These are phyloP conservation scores for Peromyscus californicus DNA, from an alignment of 2,113 vertebrate species.

Conservation along the genomic window DNA sequence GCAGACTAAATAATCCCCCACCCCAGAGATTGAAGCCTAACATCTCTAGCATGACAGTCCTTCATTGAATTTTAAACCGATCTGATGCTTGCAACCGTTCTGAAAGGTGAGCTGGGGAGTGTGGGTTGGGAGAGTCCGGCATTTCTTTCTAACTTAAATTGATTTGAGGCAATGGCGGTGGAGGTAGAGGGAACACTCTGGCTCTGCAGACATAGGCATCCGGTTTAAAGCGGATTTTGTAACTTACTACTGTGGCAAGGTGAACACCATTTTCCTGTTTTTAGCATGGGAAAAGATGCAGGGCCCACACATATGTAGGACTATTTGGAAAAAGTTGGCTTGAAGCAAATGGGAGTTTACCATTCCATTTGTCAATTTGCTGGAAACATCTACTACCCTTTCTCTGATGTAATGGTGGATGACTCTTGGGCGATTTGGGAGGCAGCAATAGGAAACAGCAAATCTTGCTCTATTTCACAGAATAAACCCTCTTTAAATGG, in stretches of 20 bases:
- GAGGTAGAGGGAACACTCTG: rapidly evolving
- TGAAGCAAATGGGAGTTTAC: not conserved
- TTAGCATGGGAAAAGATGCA: not conserved
- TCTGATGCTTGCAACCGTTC: conserved; percentile 41
- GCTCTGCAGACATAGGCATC: not conserved
- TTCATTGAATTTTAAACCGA: conserved; percentile 57
- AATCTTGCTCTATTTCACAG: not conserved
- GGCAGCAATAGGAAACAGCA: not conserved
- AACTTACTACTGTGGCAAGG: not conserved
- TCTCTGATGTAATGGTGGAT: not conserved
- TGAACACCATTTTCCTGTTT: not conserved
- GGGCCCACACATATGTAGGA: not conserved
- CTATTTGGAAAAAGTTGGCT: not conserved
- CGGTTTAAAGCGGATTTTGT: not conserved
- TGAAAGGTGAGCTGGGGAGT: conserved; percentile 33
- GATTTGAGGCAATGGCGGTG: not conserved
- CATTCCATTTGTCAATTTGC: not conserved
- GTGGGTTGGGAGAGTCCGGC: not conserved
- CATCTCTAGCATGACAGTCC: not conserved
- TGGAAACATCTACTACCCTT: not conserved
- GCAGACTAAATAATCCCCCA: conserved; percentile 55
- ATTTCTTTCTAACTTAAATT: not conserved
- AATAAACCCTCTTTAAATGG: not conserved
- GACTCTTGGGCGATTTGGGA: not conserved
- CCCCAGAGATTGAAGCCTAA: conserved; percentile 13